Base-by-base conservation (phyloP, 1,140 invertebrate species). In the Physella acuta region DNA sequence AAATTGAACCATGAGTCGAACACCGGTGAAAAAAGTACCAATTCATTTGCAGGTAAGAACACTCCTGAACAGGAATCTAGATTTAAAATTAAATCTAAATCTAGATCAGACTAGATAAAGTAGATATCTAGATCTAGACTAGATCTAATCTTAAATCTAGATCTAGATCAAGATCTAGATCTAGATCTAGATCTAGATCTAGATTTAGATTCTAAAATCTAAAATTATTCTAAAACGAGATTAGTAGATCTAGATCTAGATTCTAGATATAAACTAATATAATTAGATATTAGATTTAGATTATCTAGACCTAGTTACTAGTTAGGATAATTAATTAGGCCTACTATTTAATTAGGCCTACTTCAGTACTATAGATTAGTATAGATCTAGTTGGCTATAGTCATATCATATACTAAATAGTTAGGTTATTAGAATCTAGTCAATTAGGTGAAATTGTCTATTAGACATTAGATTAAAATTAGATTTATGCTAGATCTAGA, bases 21-120 rank as follows among this genome's bases (percentile, higher is more conserved):
- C 89, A 66, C 89, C 92, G 70, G 93, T 95, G 72, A 95, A 95
- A 86, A 95, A 95, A 86, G 93, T 96, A 59, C 94, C 94, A 39
- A 94, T 96, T 84, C 93, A 95, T 86, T 88, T 96, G 78, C 93
- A 95, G 90, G 93, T 94, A 86, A 87, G 88, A 4, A n/a, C 8
- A 55, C 8, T 20, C 8, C 11, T 24, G 5, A 55, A 44, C 8
- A 44, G 39, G 8, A 44, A 44, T 44, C 39, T 44, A 44, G 39
- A 44, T 20, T 44, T 44, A 44, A 20, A 44, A 44, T 44, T 44
- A 8, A 11, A 44, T 44, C 20, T 44, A 44, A 20, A 44, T 44
- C 39, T 44, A 44, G 8, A 44, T 44, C 39, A 44, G 8, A 44
- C 20, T 44, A 44, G 39, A 44, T 44, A 11, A 11, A 44, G 20